Evolutionary conservation across 2,888 invertebrate species (phyloP).

Genomic region (Tridacna crocea): DNA sequence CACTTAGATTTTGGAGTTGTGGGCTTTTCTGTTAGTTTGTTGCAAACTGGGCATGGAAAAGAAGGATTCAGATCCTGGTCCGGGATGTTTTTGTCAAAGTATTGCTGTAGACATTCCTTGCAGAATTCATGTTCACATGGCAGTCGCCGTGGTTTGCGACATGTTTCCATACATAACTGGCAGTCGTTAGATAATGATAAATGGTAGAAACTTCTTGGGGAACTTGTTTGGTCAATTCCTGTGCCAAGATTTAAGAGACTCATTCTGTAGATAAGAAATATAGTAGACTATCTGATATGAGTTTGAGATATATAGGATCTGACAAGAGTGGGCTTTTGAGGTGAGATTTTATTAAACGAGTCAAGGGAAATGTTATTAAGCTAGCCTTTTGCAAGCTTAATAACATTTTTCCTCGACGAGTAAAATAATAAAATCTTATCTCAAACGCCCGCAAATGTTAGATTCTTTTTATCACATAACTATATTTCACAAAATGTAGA

Average conservation of each 20-base stretch:
- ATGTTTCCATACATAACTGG: slow-evolving; percentile 31
- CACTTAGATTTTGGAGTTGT: slow-evolving; percentile 26
- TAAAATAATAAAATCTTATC: no score
- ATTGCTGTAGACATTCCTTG: slow-evolving; percentile 30
- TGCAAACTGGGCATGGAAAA: slow-evolving; percentile 38
- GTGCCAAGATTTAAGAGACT: not conserved
- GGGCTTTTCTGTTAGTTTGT: slow-evolving; percentile 21
- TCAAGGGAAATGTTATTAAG: no score
- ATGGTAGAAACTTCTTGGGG: slow-evolving; percentile 19
- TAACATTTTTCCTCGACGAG: no score
- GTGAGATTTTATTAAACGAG: no score
- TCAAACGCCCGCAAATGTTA: no score
- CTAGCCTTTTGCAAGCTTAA: no score
- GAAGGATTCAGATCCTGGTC: not conserved
- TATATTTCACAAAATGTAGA: no score
- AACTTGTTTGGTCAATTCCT: not conserved
- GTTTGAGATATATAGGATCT: no score
- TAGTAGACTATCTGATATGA: no score
- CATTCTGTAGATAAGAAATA: not conserved
- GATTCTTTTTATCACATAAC: no score
- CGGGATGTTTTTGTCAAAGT: slow-evolving; percentile 20
- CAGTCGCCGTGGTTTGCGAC: slow-evolving; percentile 34
- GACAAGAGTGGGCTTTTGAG: no score
- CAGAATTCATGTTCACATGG: slow-evolving; percentile 47
- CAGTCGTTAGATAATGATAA: slow-evolving; percentile 33